Percentiles rank a stretch among this genome's conserved stretches.
phyloP scores from a whole-genome alignment of 2,888 invertebrate species.

The Teleogryllus oceanicus region DNA sequence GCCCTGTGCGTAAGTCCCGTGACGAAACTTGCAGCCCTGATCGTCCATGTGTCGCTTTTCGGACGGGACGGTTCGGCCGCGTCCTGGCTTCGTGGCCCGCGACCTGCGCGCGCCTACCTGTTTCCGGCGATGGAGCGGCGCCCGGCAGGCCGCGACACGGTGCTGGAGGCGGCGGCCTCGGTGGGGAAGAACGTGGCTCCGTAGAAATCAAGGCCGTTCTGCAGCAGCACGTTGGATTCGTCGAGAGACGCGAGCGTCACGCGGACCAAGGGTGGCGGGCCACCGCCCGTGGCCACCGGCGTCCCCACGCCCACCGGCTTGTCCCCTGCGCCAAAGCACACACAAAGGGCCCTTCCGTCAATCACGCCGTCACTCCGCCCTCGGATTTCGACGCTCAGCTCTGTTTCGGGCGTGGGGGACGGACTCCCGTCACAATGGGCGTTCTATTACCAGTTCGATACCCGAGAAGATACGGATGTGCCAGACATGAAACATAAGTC shows the following conservation, averaged over 20 bases:
- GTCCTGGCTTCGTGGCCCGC: no score
- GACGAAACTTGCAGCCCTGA: no score
- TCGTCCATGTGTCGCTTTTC: no score
- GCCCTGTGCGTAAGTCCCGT: no score
- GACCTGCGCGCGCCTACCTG: constrained; percentile 42
- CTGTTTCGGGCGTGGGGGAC: no score
- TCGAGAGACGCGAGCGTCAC: constrained; percentile 72
- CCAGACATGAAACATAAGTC: no score
- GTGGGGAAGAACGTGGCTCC: constrained; percentile 85
- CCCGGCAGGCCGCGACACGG: constrained; percentile 49
- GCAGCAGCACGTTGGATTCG: constrained; percentile 72
- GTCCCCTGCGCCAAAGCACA: constrained; percentile 4
- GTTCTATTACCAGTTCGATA: no score
- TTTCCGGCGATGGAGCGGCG: constrained; percentile 44
- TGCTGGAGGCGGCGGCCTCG: constrained; percentile 64
- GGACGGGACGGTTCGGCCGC: no score
- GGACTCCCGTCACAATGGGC: no score
- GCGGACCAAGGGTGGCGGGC: constrained; percentile 55
- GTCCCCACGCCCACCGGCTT: constrained; percentile 12
- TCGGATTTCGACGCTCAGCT: no score
- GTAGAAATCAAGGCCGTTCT: constrained; percentile 82
- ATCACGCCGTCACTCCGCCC: no score
- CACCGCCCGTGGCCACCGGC: constrained; percentile 5
- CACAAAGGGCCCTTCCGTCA: not conserved
- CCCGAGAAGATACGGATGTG: no score